A percentile compares a stretch with the other conserved stretches of the same genome.
These are phyloP conservation scores for Phalacrocorax carbo DNA, from an alignment of 2,113 vertebrate genomes.

Conservation along the genomic window DNA sequence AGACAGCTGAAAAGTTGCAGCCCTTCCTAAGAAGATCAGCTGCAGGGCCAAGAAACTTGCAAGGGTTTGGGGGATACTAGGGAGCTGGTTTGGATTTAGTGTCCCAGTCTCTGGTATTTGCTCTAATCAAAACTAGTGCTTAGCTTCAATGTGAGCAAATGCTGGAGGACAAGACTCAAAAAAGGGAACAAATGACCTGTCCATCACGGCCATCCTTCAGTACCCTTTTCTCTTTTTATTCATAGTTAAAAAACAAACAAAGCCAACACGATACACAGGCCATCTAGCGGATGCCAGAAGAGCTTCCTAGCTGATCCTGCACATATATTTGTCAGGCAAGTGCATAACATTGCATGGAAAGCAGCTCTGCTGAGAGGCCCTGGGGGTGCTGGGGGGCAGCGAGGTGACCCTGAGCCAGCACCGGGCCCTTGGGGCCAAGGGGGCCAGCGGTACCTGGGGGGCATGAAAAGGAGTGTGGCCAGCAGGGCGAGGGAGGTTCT, in stretches of 20 bases:
- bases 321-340: neutral
- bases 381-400: too few species aligned
- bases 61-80: neutral
- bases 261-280: rapidly evolving
- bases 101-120: neutral
- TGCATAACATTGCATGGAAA: neutral
- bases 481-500: too few species aligned
- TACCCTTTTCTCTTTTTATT: neutral
- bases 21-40: neutral
- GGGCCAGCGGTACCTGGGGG: too few species aligned
- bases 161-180: neutral
- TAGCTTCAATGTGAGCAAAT: neutral
- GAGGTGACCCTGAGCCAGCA: too few species aligned
- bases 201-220: neutral
- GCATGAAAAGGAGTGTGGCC: too few species aligned
- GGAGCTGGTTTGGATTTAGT: neutral
- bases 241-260: neutral
- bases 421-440: too few species aligned
- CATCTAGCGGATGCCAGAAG: neutral
- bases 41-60: neutral
- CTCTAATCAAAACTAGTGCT: neutral
- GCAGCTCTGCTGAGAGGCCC: too few species aligned
- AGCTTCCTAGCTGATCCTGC: neutral
- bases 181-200: neutral
- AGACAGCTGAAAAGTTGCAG: neutral